phyloP scores from a whole-genome alignment of 2,797 vertebrate species.

The Florisuga fusca region DNA sequence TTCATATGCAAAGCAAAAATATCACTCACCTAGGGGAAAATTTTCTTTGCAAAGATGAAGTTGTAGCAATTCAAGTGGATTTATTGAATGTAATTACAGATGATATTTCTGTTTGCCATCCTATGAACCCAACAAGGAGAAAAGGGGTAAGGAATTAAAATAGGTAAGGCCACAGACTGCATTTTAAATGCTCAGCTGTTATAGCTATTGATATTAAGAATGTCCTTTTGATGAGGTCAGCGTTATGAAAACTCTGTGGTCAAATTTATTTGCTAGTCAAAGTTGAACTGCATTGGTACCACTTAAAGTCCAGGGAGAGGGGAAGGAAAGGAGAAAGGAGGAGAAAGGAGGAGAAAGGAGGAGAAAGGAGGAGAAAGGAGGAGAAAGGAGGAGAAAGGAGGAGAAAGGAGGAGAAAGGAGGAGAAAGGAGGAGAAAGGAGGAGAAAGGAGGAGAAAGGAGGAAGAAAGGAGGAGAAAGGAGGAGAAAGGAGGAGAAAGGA shows the following conservation, averaged over 20 bases:
- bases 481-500: too few species aligned
- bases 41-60: neutral
- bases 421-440: too few species aligned
- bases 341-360: too few species aligned
- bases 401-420: too few species aligned
- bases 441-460: too few species aligned
- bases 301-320: neutral
- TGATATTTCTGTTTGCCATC: neutral
- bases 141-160: neutral
- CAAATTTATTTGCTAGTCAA: neutral
- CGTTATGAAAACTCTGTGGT: neutral
- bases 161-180: neutral
- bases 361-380: too few species aligned
- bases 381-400: too few species aligned
- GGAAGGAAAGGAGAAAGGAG: too few species aligned
- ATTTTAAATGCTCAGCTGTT: neutral
- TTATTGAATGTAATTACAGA: neutral
- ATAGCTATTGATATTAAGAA: neutral
- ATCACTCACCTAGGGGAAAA: neutral
- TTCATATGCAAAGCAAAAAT: constrained; percentile 7
- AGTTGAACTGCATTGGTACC: neutral
- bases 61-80: neutral
- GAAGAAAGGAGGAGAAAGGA: too few species aligned
- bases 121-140: neutral
- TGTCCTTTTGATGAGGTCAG: neutral